Conservation (phyloP, 2,888 invertebrate species). For the Dryomyza anilis region DNA sequence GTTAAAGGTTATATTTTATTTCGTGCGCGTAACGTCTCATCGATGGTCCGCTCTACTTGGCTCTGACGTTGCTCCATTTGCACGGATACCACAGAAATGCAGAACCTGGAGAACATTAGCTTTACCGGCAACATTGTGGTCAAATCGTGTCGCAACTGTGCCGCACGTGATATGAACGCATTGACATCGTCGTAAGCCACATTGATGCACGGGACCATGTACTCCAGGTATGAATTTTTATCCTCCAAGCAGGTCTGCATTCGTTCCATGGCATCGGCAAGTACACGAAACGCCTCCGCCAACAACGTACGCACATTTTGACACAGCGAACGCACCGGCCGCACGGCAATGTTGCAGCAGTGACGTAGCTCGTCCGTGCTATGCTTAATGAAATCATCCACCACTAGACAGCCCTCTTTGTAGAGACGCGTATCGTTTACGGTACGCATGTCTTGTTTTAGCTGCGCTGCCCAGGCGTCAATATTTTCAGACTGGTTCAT, state of each 20-base stretch:
- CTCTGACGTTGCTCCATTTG: slow-evolving; percentile 40
- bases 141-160: slow-evolving; percentile 39
- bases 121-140: slow-evolving; percentile 42
- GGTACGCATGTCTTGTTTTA: slow-evolving; percentile 41
- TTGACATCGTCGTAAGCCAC: slow-evolving; percentile 41
- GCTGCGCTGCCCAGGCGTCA: slow-evolving; percentile 41
- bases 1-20: not conserved
- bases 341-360: slow-evolving; percentile 51
- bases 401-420: slow-evolving; percentile 40
- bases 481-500: slow-evolving; percentile 43
- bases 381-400: slow-evolving; percentile 45
- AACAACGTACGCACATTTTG: slow-evolving; percentile 41
- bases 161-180: slow-evolving; percentile 39
- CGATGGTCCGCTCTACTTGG: slow-evolving; percentile 31
- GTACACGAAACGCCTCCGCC: slow-evolving; percentile 40
- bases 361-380: slow-evolving; percentile 42
- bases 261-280: slow-evolving; percentile 44
- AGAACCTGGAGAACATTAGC: slow-evolving; percentile 47
- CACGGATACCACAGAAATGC: slow-evolving; percentile 47
- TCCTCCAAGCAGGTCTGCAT: slow-evolving; percentile 48
- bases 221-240: slow-evolving; percentile 41
- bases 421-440: slow-evolving; percentile 41
- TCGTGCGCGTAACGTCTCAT: not conserved
- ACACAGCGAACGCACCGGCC: slow-evolving; percentile 46
- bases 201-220: slow-evolving; percentile 41